Percentiles rank a stretch among this genome's conserved stretches.
Evolutionary conservation across 1,140 invertebrate genomes (phyloP).

Genomic region (Leptinotarsa lineolata): DNA sequence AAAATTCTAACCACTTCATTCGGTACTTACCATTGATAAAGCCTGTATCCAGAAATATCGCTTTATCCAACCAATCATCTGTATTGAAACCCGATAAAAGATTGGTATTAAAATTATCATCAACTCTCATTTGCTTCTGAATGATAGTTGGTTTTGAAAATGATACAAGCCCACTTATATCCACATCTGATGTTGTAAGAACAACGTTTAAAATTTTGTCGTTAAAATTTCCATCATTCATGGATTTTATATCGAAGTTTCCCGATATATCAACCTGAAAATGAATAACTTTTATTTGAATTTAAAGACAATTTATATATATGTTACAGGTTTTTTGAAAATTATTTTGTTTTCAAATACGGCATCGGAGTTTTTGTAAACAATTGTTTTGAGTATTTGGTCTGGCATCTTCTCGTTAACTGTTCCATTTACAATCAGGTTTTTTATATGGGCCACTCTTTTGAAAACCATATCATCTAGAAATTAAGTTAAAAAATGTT

Average conservation of each 20-base stretch:
- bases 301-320: background rate
- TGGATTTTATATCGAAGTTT: slow-evolving; percentile 41
- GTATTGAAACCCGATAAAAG: slow-evolving; percentile 42
- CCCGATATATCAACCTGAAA: slow-evolving; percentile 45
- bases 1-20: background rate
- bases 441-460: slow-evolving; percentile 38
- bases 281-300: background rate
- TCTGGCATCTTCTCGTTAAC: slow-evolving; percentile 41
- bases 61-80: slow-evolving; percentile 38
- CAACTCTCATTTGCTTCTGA: slow-evolving; percentile 38
- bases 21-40: slow-evolving; percentile 37
- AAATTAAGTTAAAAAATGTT: no score
- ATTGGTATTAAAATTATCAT: slow-evolving; percentile 42
- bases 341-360: slow-evolving; percentile 32
- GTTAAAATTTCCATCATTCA: slow-evolving; percentile 44
- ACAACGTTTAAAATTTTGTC: slow-evolving; percentile 43
- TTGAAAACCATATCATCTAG: slow-evolving; percentile 45
- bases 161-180: slow-evolving; percentile 39
- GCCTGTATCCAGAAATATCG: slow-evolving; percentile 46
- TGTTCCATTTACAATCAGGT: slow-evolving; percentile 37
- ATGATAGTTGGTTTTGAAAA: slow-evolving; percentile 42
- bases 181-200: slow-evolving; percentile 41
- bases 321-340: slow-evolving; percentile 42
- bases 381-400: slow-evolving; percentile 40
- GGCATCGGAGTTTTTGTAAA: slow-evolving; percentile 35